Percentiles rank a stretch among this genome's conserved stretches.
Evolutionary conservation across 2,113 vertebrate genomes (phyloP).

Genomic region (Callaeas wilsoni): DNA sequence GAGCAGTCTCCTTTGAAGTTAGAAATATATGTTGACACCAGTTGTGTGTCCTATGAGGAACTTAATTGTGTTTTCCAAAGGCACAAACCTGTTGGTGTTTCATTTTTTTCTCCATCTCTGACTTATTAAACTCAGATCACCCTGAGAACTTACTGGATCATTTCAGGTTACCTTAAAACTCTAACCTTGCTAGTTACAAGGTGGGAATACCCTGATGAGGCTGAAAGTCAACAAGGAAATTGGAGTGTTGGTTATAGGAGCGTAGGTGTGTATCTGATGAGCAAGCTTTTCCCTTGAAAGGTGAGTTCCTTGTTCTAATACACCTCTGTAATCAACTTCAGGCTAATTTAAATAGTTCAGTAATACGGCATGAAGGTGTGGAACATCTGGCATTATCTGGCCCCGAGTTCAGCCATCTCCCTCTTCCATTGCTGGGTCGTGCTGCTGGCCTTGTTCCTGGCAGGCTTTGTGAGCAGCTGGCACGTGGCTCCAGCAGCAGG

Average conservation of each 20-base stretch:
- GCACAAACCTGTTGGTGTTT: background rate
- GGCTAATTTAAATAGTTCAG: background rate
- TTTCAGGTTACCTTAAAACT: background rate
- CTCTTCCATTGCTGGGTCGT: background rate
- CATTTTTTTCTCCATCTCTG: background rate
- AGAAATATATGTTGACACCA: background rate
- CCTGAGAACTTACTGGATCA: background rate
- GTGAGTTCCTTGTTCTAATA: background rate
- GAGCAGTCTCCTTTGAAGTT: background rate
- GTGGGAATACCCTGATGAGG: background rate
- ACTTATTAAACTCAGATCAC: background rate
- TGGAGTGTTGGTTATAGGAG: background rate
- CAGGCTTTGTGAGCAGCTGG: background rate
- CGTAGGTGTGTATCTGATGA: background rate
- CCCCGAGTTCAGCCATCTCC: background rate
- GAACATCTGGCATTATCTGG: background rate
- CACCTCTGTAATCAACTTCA: background rate
- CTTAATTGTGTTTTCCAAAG: background rate
- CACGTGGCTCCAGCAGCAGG: background rate
- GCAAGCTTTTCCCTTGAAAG: background rate
- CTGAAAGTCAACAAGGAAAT: background rate
- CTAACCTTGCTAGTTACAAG: background rate
- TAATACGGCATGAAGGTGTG: background rate
- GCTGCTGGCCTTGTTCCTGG: background rate
- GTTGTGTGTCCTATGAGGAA: background rate